Evolutionary conservation across 2,113 vertebrate genomes (phyloP), one percentile per base, ranked within the genome.

Genomic region (Lipophrys pholis): DNA sequence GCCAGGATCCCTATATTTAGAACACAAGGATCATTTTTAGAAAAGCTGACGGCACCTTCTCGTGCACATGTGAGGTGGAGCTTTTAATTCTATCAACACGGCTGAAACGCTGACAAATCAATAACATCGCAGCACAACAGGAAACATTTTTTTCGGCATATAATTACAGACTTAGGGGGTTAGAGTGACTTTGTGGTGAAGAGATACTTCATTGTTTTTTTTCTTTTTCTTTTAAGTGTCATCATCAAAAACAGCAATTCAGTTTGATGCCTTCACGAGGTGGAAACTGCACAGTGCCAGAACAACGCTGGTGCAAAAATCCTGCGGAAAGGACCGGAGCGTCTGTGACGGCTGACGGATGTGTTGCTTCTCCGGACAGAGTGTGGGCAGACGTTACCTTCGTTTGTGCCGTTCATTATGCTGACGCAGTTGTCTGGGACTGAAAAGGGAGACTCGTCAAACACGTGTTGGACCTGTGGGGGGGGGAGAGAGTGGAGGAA

Each of bases 371-470:
- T 60, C 17, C 1, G 70, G 69, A 63, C 15, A 8, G 39, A 52
- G 35, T 50, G 1, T 0, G 68, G 54, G 69, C 63, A 69, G 79
- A 65, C 55, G 36, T 3, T 78, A 99, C 98, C 98, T 97, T 99
- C 98, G 53, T 94, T 91, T 12, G 95, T 95, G 70, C 97, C 98
- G 0, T 97, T 94, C 96, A 99, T 95, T 81, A 99, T 95, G 89
- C 94, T 93, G 89, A 99, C 96, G 45, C 97, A 93, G 75, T 97
- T 80, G 76, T 95, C 90, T 81, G 95, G 95, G 71, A 98, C 96
- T 58, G 95, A 82, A 85, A 99, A 99, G 0, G 97, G 97, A 67
- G 96, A 99, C n/a, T 96, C 93, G 21, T 95, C 94, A 86, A 99
- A 97, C 86, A 97, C 92, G 21, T 92, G 91, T 76, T 90, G 93